Conservation (phyloP, 2,888 invertebrate genomes). For the Papilio protenor region DNA sequence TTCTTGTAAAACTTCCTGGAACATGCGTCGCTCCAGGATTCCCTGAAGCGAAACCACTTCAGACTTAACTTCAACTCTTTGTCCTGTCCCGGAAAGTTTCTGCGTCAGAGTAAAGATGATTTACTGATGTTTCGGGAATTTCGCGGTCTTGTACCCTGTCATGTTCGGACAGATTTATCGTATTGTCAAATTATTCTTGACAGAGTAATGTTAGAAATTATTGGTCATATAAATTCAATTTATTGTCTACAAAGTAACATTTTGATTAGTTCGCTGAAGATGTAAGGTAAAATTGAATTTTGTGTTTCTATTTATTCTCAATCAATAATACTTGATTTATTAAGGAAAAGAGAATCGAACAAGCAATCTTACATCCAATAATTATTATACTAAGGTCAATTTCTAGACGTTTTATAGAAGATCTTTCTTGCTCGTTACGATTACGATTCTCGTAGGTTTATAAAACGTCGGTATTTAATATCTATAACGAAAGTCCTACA, state of each 20-base stretch:
- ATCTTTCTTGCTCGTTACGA: neutral
- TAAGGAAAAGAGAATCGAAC: neutral
- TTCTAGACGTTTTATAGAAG: too few relatives aligned
- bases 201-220: neutral
- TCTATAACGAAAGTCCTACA: neutral
- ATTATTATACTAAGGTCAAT: too few relatives aligned
- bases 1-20: slow-evolving; percentile 13
- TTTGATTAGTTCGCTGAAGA: neutral
- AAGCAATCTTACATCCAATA: neutral
- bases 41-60: slow-evolving; percentile 32
- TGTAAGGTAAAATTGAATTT: neutral
- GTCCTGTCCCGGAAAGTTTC: slow-evolving; percentile 34
- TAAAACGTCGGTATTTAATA: neutral
- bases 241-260: neutral
- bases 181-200: slow-evolving; percentile 18
- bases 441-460: too few relatives aligned
- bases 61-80: slow-evolving; percentile 30
- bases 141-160: slow-evolving; percentile 29
- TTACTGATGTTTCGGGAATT: slow-evolving; percentile 26
- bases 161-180: slow-evolving; percentile 34
- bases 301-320: neutral
- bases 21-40: slow-evolving; percentile 24
- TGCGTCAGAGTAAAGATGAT: slow-evolving; percentile 34
- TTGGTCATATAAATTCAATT: neutral
- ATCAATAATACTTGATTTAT: neutral